Evolutionary conservation across 1,140 invertebrate genomes (phyloP).

Genomic region (Meloidogyne exigua): DNA sequence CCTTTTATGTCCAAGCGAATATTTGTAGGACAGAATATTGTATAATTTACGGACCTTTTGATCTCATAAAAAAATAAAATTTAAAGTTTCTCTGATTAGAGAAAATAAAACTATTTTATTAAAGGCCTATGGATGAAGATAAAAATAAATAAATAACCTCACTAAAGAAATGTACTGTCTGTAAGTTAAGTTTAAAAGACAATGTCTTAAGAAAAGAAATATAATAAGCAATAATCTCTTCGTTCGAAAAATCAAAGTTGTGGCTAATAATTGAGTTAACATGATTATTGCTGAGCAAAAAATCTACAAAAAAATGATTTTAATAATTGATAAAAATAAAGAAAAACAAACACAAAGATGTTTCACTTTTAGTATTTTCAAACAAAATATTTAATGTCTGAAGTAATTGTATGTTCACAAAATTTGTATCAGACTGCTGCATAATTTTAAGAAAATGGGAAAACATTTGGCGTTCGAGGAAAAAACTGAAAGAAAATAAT

Average conservation of each 20-base stretch:
- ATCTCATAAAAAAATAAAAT: too few relatives aligned
- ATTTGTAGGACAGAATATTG: too few relatives aligned
- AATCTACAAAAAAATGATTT: constrained; percentile 76
- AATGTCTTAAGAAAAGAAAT: constrained; percentile 97
- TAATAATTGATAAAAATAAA: constrained; percentile 10
- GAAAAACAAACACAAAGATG: constrained; percentile 79
- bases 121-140: too few relatives aligned
- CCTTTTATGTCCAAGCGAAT: too few relatives aligned
- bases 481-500: constrained; percentile 74
- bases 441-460: constrained; percentile 95
- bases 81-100: too few relatives aligned
- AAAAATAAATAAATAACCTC: constrained; percentile 73
- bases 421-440: constrained; percentile 90
- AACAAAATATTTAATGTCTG: constrained; percentile 98
- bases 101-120: too few relatives aligned
- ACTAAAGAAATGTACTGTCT: constrained; percentile 99
- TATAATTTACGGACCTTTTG: too few relatives aligned
- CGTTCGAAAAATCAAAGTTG: constrained; percentile 98
- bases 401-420: constrained; percentile 92
- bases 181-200: constrained; percentile 93
- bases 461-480: constrained; percentile 98
- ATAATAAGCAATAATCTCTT: constrained; percentile 99
- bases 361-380: constrained; percentile 92
- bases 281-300: constrained; percentile 97
- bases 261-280: constrained; percentile 99